phyloP scores from a whole-genome alignment of 2,113 vertebrate genomes.

The Albula glossodonta region DNA sequence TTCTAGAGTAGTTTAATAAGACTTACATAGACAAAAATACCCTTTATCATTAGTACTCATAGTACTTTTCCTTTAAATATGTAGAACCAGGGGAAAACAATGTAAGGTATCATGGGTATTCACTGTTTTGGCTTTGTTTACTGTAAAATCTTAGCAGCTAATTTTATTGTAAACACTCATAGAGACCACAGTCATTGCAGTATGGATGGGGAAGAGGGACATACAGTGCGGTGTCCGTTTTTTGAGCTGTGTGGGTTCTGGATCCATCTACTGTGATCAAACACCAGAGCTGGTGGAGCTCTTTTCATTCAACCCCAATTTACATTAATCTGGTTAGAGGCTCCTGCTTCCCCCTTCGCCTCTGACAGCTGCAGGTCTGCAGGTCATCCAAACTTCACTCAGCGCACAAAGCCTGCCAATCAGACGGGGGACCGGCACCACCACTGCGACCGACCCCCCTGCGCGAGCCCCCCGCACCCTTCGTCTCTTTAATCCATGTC shows the following conservation, averaged over 20 bases:
- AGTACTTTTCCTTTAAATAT: not conserved
- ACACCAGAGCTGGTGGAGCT: not conserved
- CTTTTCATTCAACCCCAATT: constrained; percentile 27
- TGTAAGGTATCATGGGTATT: not conserved
- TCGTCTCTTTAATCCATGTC: not conserved
- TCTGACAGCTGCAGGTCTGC: constrained; percentile 40
- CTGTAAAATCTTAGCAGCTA: too few relatives aligned
- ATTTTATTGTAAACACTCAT: not conserved
- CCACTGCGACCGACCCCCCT: not conserved
- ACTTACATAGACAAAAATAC: not conserved
- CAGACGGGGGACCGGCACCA: not conserved
- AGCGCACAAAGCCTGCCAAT: constrained; percentile 37
- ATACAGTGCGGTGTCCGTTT: not conserved
- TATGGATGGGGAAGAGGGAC: not conserved
- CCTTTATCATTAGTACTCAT: not conserved
- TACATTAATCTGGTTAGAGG: constrained; percentile 37
- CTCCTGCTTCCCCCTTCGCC: not conserved
- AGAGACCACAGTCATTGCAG: not conserved
- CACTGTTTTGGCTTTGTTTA: too few relatives aligned
- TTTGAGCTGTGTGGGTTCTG: not conserved
- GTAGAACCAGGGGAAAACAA: not conserved
- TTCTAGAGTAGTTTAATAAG: not conserved
- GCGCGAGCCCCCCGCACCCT: not conserved
- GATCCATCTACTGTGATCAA: constrained; percentile 48
- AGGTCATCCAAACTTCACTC: constrained; percentile 38